Conservation (phyloP, 1,140 invertebrate genomes). For the Drosophila leontia region DNA sequence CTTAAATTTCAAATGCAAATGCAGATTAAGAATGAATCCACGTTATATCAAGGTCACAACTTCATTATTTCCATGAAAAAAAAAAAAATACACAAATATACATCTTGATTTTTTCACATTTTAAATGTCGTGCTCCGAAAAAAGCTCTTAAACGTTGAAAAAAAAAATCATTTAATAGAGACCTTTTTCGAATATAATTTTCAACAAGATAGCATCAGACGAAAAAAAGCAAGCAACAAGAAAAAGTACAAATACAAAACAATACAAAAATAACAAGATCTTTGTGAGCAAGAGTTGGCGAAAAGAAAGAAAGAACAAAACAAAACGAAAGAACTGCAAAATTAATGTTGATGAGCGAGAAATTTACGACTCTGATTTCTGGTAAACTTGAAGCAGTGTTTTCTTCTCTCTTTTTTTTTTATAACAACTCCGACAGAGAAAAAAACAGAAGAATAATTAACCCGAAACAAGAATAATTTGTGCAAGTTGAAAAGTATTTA, state of each 20-base stretch:
- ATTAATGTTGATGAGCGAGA: conserved; percentile 25
- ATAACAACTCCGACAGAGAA: conserved; percentile 33
- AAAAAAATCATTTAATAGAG: conserved; percentile 23
- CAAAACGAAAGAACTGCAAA: conserved; percentile 29
- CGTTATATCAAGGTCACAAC: conserved; percentile 47
- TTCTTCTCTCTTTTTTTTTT: conserved; percentile 28
- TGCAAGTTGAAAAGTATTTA: conserved; percentile 81
- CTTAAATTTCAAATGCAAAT: conserved; percentile 60
- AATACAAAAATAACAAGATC: conserved; percentile 53
- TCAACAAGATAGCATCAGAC: conserved; percentile 51
- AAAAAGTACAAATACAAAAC: conserved; percentile 61
- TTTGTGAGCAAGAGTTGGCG: conserved; percentile 36
- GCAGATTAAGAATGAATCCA: conserved; percentile 40
- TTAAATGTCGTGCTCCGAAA: conserved; percentile 72
- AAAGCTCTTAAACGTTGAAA: conserved; percentile 78
- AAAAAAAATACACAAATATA: conserved; percentile 22
- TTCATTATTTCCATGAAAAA: conserved; percentile 25
- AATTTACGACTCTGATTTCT: conserved; percentile 21
- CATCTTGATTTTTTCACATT: conserved; percentile 22
- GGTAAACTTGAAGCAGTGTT: conserved; percentile 4
- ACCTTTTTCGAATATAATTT: conserved; percentile 54
- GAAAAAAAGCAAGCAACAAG: conserved; percentile 78
- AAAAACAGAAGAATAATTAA: conserved; percentile 59
- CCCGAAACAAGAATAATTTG: conserved; percentile 72
- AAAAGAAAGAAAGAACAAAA: conserved; percentile 33